Evolutionary conservation across 2,113 vertebrate species (phyloP), one percentile per base, ranked within the genome.

Genomic region (Vidua macroura): DNA sequence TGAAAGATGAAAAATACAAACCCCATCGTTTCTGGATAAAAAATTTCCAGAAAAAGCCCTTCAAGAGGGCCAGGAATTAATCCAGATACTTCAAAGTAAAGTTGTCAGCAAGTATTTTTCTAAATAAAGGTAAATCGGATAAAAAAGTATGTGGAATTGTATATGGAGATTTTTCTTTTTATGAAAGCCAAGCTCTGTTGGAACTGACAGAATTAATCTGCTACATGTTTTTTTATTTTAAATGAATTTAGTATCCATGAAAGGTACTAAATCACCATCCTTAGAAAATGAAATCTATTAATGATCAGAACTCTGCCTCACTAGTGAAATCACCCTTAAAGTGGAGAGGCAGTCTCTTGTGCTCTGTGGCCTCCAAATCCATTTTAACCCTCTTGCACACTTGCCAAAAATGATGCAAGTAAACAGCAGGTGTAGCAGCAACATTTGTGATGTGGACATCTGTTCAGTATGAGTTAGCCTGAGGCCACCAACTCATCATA

Each of bases 361-460:
- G 17, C 24, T 66, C 63, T 89, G 80, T 39, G 52, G 79, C 25
- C 48, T 92, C 43, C 79, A 94, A 90, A 91, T 62, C 27, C 35
- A 86, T 90, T 92, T 90, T 49, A 64, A 93, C 81, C 73, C 52
- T 74, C n/a, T 52, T 60, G 51, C 10, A 6, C 75, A 91, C 82
- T 70, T 88, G 95, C 83, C 88, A 94, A 41, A 58, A 51, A 53
- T 0, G 4, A 88, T 20, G 66, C 41, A 81, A 90, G 62, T 33
- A 78, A 56, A 70, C 55, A 95, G 82, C 90, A 96, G 93, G 88
- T 95, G 90, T 88, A 90, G 76, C 0, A 0, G 49, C 37, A 70
- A 62, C 8, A 12, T 55, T 79, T 92, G 89, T 85, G 91, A 90
- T 77, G 35, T 83, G 86, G 86, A 94, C 93, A 93, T 87, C 90